Base-by-base conservation (phyloP, 2,888 invertebrate species). In the Flexamia atlantica region DNA sequence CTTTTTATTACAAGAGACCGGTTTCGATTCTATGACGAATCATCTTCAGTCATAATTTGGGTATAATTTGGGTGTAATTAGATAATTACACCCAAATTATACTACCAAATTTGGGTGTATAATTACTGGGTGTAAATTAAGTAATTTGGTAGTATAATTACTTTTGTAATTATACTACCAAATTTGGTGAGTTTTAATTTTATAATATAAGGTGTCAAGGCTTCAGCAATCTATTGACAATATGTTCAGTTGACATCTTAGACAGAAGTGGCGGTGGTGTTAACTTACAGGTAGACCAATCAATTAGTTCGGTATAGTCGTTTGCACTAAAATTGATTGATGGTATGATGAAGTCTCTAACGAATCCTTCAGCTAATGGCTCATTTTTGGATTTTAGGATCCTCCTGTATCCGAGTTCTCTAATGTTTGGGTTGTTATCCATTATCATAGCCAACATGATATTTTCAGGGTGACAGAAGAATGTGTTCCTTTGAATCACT, bases 271-370 rank as follows among this genome's bases (percentile, higher is more conserved):
- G 82, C 20, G 84, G 79, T 40, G 46, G 81, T 30, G 72, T 76
- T 20, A 84, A 30, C 40, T 79, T 57, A 42, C 74, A 25, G 32
- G 32, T 68, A 30, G 32, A 9, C 40, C 81, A 80, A 68, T 83
- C 46, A 70, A 70, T 70, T 4, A 83, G 70, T 36, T 83, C 46
- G 20, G 68, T 7, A 40, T 79, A 83, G 17, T 46, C 46, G 46
- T 10, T 14, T 10, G 46, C 46, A 10, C 17, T 10, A 17, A 46
- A 46, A 46, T 46, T 46, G 4, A 46, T 46, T 17, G 12, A 14
- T 17, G 46, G 46, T 10, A 17, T 10, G 17, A 46, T 17, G 46
- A 46, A 46, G 17, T 46, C 17, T 46, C 46, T 46, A 46, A 46
- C 46, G 46, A 14, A 10, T 46, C 17, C 46, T 70, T 70, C 70